A percentile compares a stretch with the other conserved stretches of the same genome.
phyloP scores from a whole-genome alignment of 1,140 invertebrate species.

The Zaprionus africanus region DNA sequence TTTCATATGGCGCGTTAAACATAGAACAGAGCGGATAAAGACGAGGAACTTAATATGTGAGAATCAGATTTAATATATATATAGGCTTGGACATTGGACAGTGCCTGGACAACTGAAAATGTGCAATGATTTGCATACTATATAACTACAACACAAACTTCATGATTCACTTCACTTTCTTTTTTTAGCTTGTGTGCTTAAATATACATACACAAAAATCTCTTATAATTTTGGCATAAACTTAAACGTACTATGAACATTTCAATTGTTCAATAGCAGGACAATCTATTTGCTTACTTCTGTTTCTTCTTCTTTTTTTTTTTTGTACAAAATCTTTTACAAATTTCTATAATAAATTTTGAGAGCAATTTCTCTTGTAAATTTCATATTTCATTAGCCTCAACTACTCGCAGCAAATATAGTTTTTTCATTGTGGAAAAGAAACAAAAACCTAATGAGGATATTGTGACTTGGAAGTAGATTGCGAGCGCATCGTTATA shows the following conservation, averaged over 20 bases:
- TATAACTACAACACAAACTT: constrained; percentile 30
- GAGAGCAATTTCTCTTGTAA: constrained; percentile 4
- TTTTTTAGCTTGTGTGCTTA: constrained; percentile 56
- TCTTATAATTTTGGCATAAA: constrained; percentile 70
- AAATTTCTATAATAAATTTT: constrained; percentile 37
- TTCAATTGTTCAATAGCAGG: constrained; percentile 53
- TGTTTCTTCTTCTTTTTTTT: constrained; percentile 29
- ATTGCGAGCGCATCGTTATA: constrained; percentile 23
- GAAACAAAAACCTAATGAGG: constrained; percentile 13
- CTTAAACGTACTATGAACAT: constrained; percentile 69
- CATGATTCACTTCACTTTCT: constrained; percentile 50
- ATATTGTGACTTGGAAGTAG: constrained; percentile 65
- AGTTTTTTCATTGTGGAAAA: constrained; percentile 25
- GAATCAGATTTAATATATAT: constrained; percentile 4
- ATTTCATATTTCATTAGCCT: constrained; percentile 45
- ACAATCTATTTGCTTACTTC: constrained; percentile 15
- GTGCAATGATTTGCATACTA: constrained; percentile 4
- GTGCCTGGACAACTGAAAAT: constrained; percentile 30
- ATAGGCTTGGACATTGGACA: constrained; percentile 47
- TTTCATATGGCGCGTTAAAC: constrained; percentile 51
- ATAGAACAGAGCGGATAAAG: constrained; percentile 40
- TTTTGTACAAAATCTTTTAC: constrained; percentile 67
- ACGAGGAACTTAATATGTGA: constrained; percentile 69
- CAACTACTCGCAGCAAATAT: constrained; percentile 52
- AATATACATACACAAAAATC: constrained; percentile 57